Conservation (phyloP, 2,113 vertebrate genomes). For the Micronycteris hirsuta region DNA sequence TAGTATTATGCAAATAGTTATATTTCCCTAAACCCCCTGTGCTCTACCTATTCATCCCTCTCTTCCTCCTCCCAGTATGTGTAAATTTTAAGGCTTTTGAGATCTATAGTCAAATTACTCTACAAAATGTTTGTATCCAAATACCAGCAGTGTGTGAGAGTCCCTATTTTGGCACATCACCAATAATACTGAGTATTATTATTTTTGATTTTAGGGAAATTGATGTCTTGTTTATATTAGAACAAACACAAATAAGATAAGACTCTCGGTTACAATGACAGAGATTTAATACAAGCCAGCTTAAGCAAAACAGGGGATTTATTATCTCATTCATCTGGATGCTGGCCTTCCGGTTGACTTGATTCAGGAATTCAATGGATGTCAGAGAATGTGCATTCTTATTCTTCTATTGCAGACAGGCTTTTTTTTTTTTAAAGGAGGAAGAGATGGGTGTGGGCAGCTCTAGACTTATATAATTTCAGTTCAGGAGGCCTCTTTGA, state of each 20-base stretch:
- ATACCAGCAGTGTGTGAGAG: not conserved
- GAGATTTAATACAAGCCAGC: not conserved
- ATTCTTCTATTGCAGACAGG: not conserved
- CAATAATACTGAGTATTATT: not conserved
- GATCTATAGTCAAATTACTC: not conserved
- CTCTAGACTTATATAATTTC: not conserved
- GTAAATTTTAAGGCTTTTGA: slow-evolving; percentile 10
- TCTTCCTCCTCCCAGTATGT: not conserved
- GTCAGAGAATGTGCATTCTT: not conserved
- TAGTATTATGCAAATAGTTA: not conserved
- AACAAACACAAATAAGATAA: not conserved
- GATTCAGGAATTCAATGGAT: not conserved
- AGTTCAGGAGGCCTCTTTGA: not conserved
- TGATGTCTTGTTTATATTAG: not conserved
- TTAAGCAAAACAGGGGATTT: not conserved
- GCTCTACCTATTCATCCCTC: not conserved
- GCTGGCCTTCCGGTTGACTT: not conserved
- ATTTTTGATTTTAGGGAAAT: not conserved
- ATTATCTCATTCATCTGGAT: not conserved
- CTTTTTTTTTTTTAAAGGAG: not conserved
- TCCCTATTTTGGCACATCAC: not conserved
- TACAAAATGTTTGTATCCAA: not conserved
- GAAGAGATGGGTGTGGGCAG: not conserved
- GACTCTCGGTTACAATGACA: not conserved
- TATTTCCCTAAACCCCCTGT: not conserved